Evolutionary conservation across 2,113 vertebrate species (phyloP).

Genomic region (Bambusicola thoracicus): DNA sequence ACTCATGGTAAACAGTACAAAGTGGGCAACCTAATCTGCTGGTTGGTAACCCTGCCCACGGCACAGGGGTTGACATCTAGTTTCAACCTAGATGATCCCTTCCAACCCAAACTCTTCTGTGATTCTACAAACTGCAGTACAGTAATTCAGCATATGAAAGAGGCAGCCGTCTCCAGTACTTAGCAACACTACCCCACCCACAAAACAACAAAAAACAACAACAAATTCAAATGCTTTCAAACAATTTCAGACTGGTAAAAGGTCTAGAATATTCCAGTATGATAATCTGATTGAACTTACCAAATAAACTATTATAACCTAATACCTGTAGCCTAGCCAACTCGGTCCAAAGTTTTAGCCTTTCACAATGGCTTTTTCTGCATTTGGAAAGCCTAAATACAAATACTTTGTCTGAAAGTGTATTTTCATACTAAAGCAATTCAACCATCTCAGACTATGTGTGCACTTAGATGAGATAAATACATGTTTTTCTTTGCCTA

Average conservation of each 20-base stretch:
- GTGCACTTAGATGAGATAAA: not conserved
- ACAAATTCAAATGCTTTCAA: not conserved
- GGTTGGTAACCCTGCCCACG: too few species aligned
- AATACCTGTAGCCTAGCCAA: not conserved
- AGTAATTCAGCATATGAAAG: not conserved
- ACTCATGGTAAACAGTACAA: not conserved
- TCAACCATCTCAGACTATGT: not conserved
- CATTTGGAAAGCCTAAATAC: not conserved
- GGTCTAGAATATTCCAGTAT: not conserved
- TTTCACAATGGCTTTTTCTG: not conserved
- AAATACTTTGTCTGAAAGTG: not conserved
- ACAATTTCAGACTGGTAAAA: not conserved
- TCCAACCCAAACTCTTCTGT: too few species aligned
- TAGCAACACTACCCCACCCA: rapidly evolving
- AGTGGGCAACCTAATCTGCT: too few species aligned
- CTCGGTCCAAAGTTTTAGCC: not conserved
- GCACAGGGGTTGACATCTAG: too few species aligned
- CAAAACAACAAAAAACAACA: not conserved
- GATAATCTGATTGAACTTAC: not conserved
- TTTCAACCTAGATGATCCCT: too few species aligned
- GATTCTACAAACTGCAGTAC: not conserved
- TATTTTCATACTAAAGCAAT: not conserved
- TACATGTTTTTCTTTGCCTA: not conserved
- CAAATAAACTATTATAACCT: not conserved
- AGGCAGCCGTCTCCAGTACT: not conserved